Base-by-base conservation (phyloP, 2,113 vertebrate species). In the Trichechus manatus region DNA sequence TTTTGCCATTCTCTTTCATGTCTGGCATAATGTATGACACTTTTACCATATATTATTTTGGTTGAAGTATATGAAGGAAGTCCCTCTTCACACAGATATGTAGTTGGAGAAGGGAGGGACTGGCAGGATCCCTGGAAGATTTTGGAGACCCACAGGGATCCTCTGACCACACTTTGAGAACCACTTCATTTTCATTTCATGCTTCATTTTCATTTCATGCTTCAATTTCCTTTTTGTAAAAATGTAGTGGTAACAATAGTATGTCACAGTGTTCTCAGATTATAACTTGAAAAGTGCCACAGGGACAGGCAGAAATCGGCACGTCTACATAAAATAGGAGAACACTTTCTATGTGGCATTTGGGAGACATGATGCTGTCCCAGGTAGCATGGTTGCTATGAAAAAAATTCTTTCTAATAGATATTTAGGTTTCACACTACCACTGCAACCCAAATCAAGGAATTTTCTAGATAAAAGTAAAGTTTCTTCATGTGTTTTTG, bases 391-490 rank as follows among this genome's bases (percentile, higher is more conserved):
- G 4, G 19, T 63, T 61, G 25, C 75, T 78, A n/a, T 39, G 9
- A 47, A 81, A 90, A 17, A 66, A 5, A 83, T 44, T 85, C 47
- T 91, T 94, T 59, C 42, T 47, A 77, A 47, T 14, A 72, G 22
- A n/a, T 86, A 79, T 9, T 70, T 86, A 25, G 20, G 9, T 82
- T 91, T 95, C 56, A 94, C 29, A 33, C 1, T 94, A 47, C 80
- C 31, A 77, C 39, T 64, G 22, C 6, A 72, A 63, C n/a, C 33
- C 27, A 27, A 84, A 91, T 74, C 56, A 59, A 70, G 39, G n/a
- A 75, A 68, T 89, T 96, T 96, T 94, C 88, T 89, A 86, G 88
- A 77, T 82, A 84, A 22, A 61, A 50, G 68, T 23, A 74, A 91
- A 47, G 3, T 77, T 91, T 96, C 47, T 95, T 88, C 68, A 23